Conservation (phyloP, 2,797 vertebrate species). For the Thaleichthys pacificus region DNA sequence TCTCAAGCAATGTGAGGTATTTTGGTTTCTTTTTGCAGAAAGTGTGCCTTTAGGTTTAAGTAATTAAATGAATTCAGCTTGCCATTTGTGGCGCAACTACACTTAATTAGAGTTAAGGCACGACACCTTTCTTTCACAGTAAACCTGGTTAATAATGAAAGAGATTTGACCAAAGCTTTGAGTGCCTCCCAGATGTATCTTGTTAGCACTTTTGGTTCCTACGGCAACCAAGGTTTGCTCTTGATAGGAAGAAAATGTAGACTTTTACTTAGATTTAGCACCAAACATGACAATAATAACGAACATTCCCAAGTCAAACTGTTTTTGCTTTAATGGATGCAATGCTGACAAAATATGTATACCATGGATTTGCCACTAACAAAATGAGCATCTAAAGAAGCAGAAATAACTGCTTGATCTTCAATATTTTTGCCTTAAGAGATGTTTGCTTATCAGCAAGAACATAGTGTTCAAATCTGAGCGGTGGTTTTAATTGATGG, state of each 20-base stretch:
- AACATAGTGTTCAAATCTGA: neutral
- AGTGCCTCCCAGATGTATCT: conserved; percentile 6
- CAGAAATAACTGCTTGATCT: neutral
- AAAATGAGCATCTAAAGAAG: neutral
- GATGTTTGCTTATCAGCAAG: neutral
- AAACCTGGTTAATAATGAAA: conserved; percentile 8
- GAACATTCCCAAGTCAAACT: neutral
- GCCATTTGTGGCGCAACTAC: no score
- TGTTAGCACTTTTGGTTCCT: conserved; percentile 10
- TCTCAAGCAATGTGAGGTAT: neutral
- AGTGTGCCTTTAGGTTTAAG: neutral
- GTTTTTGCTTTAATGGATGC: neutral
- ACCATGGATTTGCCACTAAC: conserved; percentile 12
- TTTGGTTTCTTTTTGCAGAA: neutral
- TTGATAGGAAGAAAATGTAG: neutral
- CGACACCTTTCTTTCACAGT: conserved; percentile 1
- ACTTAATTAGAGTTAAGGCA: neutral
- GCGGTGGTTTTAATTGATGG: neutral
- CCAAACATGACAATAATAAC: neutral
- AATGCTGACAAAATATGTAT: neutral
- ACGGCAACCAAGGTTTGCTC: conserved; percentile 23
- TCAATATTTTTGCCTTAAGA: neutral
- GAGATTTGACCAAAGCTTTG: conserved; percentile 22
- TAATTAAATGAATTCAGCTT: no score
- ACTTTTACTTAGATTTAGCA: neutral